Conservation (phyloP, 1,140 invertebrate genomes). For the Lamellibrachia luymesi region DNA sequence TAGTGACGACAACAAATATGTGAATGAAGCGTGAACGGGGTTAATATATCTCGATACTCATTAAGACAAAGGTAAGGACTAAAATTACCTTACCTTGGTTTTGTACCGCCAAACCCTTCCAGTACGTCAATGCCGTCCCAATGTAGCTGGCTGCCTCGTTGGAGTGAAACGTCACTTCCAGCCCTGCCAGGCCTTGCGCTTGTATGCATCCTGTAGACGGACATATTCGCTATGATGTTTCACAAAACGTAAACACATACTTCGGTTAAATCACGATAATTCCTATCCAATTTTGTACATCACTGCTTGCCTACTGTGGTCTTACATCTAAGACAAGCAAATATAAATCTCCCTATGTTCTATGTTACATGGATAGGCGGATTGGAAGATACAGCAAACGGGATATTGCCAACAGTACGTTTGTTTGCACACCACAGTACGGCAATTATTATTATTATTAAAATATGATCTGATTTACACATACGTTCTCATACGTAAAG, state of each 20-base stretch:
- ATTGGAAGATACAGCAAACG: no score
- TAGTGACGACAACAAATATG: background rate
- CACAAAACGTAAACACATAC: background rate
- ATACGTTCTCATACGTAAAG: background rate
- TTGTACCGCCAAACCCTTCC: background rate
- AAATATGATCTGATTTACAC: no score
- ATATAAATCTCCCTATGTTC: no score
- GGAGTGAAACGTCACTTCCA: background rate
- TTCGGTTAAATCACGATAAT: background rate
- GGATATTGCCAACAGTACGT: no score
- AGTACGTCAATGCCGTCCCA: background rate
- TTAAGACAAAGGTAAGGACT: background rate
- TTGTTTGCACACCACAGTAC: no score
- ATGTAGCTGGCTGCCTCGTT: background rate
- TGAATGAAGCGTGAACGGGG: background rate
- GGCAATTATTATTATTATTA: no score
- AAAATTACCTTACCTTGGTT: background rate
- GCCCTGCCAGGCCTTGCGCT: background rate
- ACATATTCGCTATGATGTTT: background rate
- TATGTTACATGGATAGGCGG: no score
- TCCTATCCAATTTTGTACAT: background rate
- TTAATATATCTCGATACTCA: background rate
- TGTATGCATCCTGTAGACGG: background rate
- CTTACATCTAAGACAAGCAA: no score
- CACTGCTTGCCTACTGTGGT: no score